Percentiles rank a stretch among this genome's conserved stretches.
phyloP scores from a whole-genome alignment of 2,797 vertebrate species.

The Diglossa cyanea region DNA sequence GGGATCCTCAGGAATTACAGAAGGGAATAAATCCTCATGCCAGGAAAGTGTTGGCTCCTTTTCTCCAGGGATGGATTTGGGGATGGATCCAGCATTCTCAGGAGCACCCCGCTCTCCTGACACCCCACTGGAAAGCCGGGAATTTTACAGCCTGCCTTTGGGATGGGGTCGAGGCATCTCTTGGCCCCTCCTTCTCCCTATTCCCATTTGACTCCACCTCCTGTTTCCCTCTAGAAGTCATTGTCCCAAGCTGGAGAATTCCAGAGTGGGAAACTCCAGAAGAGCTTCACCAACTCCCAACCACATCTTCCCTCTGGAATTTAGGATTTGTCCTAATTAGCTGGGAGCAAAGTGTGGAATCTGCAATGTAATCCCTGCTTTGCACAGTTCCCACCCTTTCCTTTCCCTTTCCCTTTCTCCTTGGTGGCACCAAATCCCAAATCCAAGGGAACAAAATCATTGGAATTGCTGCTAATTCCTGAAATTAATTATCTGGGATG shows the following conservation, averaged over 20 bases:
- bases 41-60: not conserved
- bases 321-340: not conserved
- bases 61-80: not conserved
- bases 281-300: not conserved
- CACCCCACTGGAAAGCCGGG: rapidly evolving
- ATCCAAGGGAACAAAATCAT: not conserved
- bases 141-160: not conserved
- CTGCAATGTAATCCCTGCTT: not conserved
- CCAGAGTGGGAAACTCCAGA: not conserved
- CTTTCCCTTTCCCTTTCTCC: too few species aligned
- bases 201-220: not conserved
- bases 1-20: not conserved
- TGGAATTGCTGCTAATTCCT: not conserved
- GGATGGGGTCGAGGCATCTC: not conserved
- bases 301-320: not conserved
- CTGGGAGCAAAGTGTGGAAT: not conserved
- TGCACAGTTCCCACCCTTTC: not conserved
- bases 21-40: not conserved
- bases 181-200: not conserved
- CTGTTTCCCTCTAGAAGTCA: not conserved
- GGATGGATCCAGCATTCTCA: not conserved
- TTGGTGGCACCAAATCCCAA: not conserved
- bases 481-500: not conserved
- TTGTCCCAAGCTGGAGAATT: not conserved
- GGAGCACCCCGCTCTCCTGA: not conserved